Evolutionary conservation across 2,113 vertebrate genomes (phyloP), one percentile per base, ranked within the genome.

Genomic region (Mellivora capensis): DNA sequence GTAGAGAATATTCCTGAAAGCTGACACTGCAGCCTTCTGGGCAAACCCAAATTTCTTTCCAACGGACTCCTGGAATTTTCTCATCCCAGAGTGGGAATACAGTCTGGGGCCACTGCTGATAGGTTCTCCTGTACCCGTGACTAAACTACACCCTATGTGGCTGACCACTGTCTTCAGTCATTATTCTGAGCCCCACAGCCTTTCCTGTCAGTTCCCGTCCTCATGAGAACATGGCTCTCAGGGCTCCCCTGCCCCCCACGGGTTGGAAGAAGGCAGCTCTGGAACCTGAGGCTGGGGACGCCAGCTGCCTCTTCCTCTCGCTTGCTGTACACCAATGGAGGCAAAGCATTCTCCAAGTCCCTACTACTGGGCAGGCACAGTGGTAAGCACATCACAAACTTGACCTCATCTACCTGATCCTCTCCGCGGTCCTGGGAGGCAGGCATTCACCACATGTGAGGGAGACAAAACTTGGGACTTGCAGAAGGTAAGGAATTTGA

Each of bases 21-120:
- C 93, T 97, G 89, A 96, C 23, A 21, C 34, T 44, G 80, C 62
- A 83, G 83, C 74, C 96, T 94, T 97, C 91, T 77, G 29, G 34
- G 86, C 29, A 93, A 90, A 95, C 90, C 52, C 44, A 91, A 87
- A 64, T 90, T 85, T 88, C 87, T 98, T 92, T 97, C 97, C 85
- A 34, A 18, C 54, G 49, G 52, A 84, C 61, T 88, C 47, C 27
- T 92, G 87, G 97, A 93, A 98, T 97, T 94, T 96, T 93, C 96
- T 97, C 94, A 97, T 81, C 76, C 76, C 64, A 81, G 90, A 91
- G 86, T 0, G 14, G 87, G 89, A 96, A 97, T 94, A 57, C 84
- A 93, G 54, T 91, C 67, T 49, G 71, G 49, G n/a, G 91, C 87
- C 81, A 57, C 87, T 91, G 91, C 94, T 94, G 74, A 80, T 80